Evolutionary conservation across 1,140 invertebrate genomes (phyloP), one percentile per base, ranked within the genome.

Genomic region (Rhyacophila brunnea): DNA sequence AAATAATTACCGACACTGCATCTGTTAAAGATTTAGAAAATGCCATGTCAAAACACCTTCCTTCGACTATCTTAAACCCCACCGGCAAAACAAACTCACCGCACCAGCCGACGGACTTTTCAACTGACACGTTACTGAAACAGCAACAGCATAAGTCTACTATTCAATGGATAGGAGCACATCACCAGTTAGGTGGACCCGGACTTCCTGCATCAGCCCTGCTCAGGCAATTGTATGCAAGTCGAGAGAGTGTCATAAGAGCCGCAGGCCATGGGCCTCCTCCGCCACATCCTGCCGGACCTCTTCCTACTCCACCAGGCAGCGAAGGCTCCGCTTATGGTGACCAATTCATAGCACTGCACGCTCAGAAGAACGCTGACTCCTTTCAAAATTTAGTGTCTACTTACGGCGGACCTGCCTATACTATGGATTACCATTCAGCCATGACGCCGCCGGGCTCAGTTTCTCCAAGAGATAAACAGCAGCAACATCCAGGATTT

Each of bases 381-480:
- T 80, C 82, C 1, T 85, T 84, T 55, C 80, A 79, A 35, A 83
- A 80, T 60, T 70, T 85, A 15, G 82, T 85, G 1, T 83, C 83
- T 1, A 82, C 84, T 0, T 81, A 82, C 35, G 58, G 63, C 49
- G 62, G 62, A 6, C 63, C 63, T 4, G 83, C 82, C 17, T 92
- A 92, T 66, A 83, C 83, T 2, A 83, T 89, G 14, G 90, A 92
- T 68, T 91, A 92, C 68, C 89, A 92, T 68, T 92, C 92, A 19
- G 92, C 93, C 11, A 96, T 96, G 90, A 96, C 94, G 0, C 95
- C 94, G 42, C 94, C 95, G 9, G 93, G 92, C 0, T 96, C 93
- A 1, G 93, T 96, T 0, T 96, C 94, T 6, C 95, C 95, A 0
- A 81, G 92, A 43, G 93, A 95, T 67, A 94, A 92, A 71, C 87